Evolutionary conservation across 2,113 vertebrate species (phyloP).

Genomic region (Hippocampus barbouri): DNA sequence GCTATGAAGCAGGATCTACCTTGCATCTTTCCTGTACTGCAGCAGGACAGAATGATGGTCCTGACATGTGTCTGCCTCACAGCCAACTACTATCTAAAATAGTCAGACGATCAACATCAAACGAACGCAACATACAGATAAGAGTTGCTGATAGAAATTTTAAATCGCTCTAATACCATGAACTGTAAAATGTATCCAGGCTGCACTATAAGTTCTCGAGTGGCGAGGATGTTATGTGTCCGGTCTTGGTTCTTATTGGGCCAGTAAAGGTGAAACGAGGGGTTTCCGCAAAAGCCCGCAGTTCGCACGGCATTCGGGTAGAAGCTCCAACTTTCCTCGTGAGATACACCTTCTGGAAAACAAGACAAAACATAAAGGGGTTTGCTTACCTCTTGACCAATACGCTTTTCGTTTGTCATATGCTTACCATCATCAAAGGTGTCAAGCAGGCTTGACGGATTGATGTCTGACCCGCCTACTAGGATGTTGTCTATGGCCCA

Average conservation of each 20-base stretch:
- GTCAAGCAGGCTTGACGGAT: conserved; percentile 90
- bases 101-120: conserved; percentile 1
- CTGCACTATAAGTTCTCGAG: conserved; percentile 94
- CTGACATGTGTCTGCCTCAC: conserved; percentile 91
- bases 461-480: conserved; percentile 95
- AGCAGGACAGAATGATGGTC: conserved; percentile 93
- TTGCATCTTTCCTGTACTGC: conserved; percentile 94
- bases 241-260: conserved; percentile 95
- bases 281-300: conserved; percentile 96
- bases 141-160: not conserved
- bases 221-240: conserved; percentile 91
- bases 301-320: conserved; percentile 96
- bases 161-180: conserved; percentile 72
- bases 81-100: conserved; percentile 93
- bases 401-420: not conserved
- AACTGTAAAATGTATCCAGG: conserved; percentile 98
- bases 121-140: not conserved
- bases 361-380: not conserved
- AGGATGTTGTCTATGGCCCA: conserved; percentile 97
- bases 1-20: conserved; percentile 66
- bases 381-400: not conserved
- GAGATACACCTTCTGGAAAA: conserved; percentile 84
- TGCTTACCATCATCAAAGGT: conserved; percentile 91
- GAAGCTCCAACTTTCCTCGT: conserved; percentile 98
- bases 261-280: conserved; percentile 98